Percentiles rank a stretch among this genome's conserved stretches.
Conservation (phyloP, 2,113 vertebrate species). For the Phrynosoma blainvillii region DNA sequence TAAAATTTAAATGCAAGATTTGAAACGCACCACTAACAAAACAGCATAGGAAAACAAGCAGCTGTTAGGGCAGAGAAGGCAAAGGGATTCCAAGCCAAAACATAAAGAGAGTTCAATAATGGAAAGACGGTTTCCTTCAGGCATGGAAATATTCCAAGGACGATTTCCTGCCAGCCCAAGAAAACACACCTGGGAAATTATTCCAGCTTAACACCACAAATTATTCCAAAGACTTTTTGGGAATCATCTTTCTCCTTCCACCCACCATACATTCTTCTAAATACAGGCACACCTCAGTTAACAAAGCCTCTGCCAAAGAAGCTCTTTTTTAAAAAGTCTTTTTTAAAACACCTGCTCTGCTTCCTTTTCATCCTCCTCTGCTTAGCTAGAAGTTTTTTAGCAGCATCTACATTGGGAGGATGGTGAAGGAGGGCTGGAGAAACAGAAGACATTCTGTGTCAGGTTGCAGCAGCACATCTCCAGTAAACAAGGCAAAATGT, state of each 20-base stretch:
- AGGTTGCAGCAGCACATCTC: too few relatives aligned
- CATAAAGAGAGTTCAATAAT: background rate
- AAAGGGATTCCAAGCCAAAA: background rate
- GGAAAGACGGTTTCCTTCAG: background rate
- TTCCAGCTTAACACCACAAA: background rate
- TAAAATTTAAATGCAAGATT: constrained; percentile 32
- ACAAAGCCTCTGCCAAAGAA: too few relatives aligned
- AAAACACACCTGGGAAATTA: background rate
- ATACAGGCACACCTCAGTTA: too few relatives aligned
- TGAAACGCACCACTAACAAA: accelerated
- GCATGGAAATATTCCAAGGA: background rate
- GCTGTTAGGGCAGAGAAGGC: background rate
- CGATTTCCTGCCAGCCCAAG: background rate
- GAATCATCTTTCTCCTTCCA: background rate
- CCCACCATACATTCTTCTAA: too few relatives aligned
- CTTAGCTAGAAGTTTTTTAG: too few relatives aligned
- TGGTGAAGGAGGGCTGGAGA: too few relatives aligned
- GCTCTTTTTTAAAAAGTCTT: too few relatives aligned
- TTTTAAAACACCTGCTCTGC: too few relatives aligned
- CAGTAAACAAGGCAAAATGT: too few relatives aligned
- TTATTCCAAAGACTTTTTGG: background rate
- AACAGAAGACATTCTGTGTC: too few relatives aligned
- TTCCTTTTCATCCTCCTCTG: too few relatives aligned
- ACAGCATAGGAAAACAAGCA: background rate
- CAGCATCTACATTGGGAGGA: too few relatives aligned